Percentiles rank a stretch among this genome's conserved stretches.
These are phyloP conservation scores for Nerophis lumbriciformis DNA, from an alignment of 2,113 vertebrate species.

Conservation along the genomic window DNA sequence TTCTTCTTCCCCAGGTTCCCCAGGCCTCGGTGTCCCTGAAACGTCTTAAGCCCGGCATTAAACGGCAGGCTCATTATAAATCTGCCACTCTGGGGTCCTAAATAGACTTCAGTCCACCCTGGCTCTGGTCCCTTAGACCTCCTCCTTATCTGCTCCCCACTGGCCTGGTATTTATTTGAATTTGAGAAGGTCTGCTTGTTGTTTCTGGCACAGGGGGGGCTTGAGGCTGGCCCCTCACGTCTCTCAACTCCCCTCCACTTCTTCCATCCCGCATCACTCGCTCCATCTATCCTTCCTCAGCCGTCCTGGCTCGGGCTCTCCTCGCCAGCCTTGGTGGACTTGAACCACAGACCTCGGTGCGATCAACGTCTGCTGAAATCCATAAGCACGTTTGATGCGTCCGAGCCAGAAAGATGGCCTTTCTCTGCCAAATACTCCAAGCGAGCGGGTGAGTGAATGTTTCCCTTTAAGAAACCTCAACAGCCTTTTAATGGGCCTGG, in stretches of 20 bases:
- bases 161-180: slow-evolving; percentile 70
- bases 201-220: slow-evolving; percentile 61
- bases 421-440: slow-evolving; percentile 21
- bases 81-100: slow-evolving; percentile 59
- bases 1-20: slow-evolving; percentile 50
- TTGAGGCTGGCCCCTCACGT: slow-evolving; percentile 28
- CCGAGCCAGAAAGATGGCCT: slow-evolving; percentile 14
- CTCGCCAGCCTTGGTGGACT: slow-evolving; percentile 49
- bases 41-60: slow-evolving; percentile 61
- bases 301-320: slow-evolving; percentile 36
- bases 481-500: background rate
- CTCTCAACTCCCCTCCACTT: slow-evolving; percentile 20
- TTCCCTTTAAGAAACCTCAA: slow-evolving; percentile 23
- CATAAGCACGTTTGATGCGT: slow-evolving; percentile 26
- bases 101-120: slow-evolving; percentile 42
- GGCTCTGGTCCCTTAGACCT: slow-evolving; percentile 26
- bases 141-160: slow-evolving; percentile 57
- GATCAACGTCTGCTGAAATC: slow-evolving; percentile 29
- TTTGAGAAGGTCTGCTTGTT: slow-evolving; percentile 71
- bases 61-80: slow-evolving; percentile 59
- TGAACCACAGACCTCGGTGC: slow-evolving; percentile 39
- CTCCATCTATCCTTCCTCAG: slow-evolving; percentile 38
- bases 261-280: slow-evolving; percentile 27
- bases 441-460: slow-evolving; percentile 30
- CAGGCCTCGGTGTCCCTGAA: slow-evolving; percentile 54